Evolutionary conservation across 2,113 vertebrate species (phyloP), one percentile per base, ranked within the genome.

Genomic region (Oenanthe melanoleuca): DNA sequence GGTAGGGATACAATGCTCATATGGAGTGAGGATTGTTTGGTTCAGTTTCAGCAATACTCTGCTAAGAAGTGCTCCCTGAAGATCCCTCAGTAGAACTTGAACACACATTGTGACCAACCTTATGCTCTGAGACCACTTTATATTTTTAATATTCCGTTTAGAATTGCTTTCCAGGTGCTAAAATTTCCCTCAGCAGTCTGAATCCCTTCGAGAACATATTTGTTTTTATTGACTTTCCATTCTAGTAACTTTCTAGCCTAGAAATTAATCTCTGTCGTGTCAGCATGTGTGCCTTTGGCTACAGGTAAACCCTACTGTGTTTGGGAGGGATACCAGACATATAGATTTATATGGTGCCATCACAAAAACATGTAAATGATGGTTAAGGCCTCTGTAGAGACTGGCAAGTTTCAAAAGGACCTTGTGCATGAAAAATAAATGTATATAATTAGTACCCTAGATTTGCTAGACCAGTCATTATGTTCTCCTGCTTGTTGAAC

Each of bases 211-310:
- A 92, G 82, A 83, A 81, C 25, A 25, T 77, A 67, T 65, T 89
- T 92, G 72, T 55, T 89, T 94, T 80, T 88, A 95, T 53, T 93
- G 82, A 94, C 67, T 93, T 96, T 92, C 69, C 61, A 60, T 78
- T 90, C 40, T 53, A 33, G 23, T 74, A 84, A 34, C 55, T 93
- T 85, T 66, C 52, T 85, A 70, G 59, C 28, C 52, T 74, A 47
- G 66, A 93, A 95, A 84, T 88, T 49, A 74, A 86, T 79, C 79
- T 92, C 77, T 64, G 67, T 52, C 24, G 7, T 28, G n/a, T 81
- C 73, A 91, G 28, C 31, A 40, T 19, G 11, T 40, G 33, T 38
- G 53, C 25, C 80, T 95, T 80, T 63, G 72, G 64, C 29, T 42
- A 74, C 31, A 71, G 60, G 47, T 71, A 64, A 93, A 67, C 14